Evolutionary conservation across 2,113 vertebrate genomes (phyloP), one percentile per base, ranked within the genome.

Genomic region (Narcine bancroftii): DNA sequence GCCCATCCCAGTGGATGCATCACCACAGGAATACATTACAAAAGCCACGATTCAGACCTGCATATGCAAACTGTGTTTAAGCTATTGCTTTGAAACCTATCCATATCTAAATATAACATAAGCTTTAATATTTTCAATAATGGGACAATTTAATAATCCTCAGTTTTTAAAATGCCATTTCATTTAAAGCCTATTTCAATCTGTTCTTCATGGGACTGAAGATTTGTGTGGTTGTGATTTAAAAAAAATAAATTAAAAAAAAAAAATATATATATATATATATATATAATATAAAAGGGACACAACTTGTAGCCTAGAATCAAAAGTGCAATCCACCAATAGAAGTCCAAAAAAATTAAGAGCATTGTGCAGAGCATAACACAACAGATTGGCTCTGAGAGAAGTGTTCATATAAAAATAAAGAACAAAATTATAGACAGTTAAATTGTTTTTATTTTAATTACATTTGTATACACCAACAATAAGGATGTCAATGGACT

Each of bases 361-460:
- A n/a, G n/a, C 24, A 19, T 66, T 66, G 65, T 66, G 13, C 65
- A 21, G n/a, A n/a, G n/a, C n/a, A n/a, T n/a, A n/a, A n/a, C n/a
- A 53, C 36, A 26, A 60, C 33, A 63, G 81, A 36, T 33, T n/a
- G 36, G n/a, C 60, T 50, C n/a, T 60, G 2, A 33, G 56, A 4
- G 21, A 0, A 24, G 81, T 56, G 15, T 21, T 6, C 53, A 60
- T 29, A 10, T 21, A 4, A 65, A n/a, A 24, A 47, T 6, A 63
- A 66, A 66, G 83, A 47, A 87, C 2, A 87, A 17, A 83, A 50
- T 45, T n/a, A 10, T 33, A n/a, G 24, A 3, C 92, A 24, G 73
- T 92, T 92, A 93, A 93, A 72, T 89, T 92, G 76, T 93, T 85
- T 93, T 93, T 95, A 95, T 94, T 95, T 94, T 93, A 93, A 89